Conservation (phyloP, 2,113 vertebrate genomes). For the Pyrgilauda ruficollis region DNA sequence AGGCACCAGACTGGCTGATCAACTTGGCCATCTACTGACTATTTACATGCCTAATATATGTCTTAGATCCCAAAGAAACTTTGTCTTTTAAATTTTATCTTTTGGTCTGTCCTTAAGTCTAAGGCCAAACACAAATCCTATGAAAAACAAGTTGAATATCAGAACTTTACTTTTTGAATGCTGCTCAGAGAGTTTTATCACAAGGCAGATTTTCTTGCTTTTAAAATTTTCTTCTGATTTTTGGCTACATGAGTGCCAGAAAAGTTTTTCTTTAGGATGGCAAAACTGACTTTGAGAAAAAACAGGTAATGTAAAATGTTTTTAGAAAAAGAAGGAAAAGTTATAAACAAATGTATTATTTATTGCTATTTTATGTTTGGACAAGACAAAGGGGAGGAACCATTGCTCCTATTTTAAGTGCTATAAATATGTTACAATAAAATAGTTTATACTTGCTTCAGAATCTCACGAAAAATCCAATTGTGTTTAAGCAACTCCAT, state of each 20-base stretch:
- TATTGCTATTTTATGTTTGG: neutral
- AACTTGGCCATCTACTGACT: neutral
- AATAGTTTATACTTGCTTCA: neutral
- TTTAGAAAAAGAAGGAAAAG: neutral
- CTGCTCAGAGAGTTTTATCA: neutral
- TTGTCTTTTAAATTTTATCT: neutral
- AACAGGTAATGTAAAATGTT: neutral
- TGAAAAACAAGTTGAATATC: neutral
- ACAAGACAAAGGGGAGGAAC: neutral
- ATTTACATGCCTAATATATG: neutral
- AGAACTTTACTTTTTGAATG: neutral
- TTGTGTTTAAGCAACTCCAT: neutral
- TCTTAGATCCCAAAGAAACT: neutral
- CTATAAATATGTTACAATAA: neutral
- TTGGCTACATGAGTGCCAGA: neutral
- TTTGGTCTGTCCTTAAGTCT: neutral
- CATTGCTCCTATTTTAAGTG: neutral
- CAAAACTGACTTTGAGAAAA: neutral
- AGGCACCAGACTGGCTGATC: neutral
- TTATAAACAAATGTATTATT: neutral
- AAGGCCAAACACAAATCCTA: neutral
- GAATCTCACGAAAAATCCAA: neutral
- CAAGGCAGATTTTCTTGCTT: neutral
- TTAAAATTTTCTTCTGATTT: neutral
- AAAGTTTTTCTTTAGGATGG: neutral